Evolutionary conservation across 2,797 vertebrate species (phyloP).

Genomic region (Basileuterus tristriatus): DNA sequence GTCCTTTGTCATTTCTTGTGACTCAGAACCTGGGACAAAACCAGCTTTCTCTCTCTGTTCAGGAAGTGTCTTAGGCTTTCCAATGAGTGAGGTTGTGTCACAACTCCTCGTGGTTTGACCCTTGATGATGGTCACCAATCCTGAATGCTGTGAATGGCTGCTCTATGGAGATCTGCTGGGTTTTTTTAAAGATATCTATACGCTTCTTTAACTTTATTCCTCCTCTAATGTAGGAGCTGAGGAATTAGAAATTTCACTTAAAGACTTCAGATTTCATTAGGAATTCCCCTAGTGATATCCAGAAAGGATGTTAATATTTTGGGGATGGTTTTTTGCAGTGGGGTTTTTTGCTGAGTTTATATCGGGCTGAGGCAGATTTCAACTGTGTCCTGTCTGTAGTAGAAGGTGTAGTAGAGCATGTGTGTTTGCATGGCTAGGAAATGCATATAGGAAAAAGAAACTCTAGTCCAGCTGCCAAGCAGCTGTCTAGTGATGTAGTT

Average conservation of each 20-base stretch:
- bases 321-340: accelerated
- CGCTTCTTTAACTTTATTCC: neutral
- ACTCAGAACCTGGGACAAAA: neutral
- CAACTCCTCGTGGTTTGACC: neutral
- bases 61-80: neutral
- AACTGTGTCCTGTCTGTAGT: neutral
- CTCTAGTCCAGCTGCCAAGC: neutral
- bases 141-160: neutral
- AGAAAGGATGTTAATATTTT: neutral
- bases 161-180: neutral
- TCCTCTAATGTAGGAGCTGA: neutral
- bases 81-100: neutral
- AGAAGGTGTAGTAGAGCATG: neutral
- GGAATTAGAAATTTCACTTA: neutral
- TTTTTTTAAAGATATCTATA: neutral
- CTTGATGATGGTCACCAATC: neutral
- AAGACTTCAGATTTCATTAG: neutral
- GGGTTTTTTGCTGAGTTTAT: neutral
- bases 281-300: neutral
- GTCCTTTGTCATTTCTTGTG: neutral
- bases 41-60: neutral
- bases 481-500: neutral
- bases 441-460: neutral
- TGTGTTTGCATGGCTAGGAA: neutral
- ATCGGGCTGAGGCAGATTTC: neutral